Evolutionary conservation across 2,113 vertebrate genomes (phyloP), one percentile per base, ranked within the genome.

Genomic region (Epinephelus fuscoguttatus): DNA sequence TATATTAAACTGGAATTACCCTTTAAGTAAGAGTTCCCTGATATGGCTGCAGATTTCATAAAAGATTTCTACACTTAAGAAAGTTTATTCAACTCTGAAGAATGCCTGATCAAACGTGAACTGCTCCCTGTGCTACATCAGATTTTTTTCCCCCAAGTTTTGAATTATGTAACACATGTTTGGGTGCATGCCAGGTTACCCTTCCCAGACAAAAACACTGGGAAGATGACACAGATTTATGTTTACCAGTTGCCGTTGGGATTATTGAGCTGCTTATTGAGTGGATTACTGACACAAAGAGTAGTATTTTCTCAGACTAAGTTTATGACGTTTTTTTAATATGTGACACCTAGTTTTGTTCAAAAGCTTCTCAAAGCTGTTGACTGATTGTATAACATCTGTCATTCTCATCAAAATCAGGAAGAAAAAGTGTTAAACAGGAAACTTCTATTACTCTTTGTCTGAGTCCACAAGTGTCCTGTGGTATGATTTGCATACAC

Each of bases 181-280:
- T 72, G 75, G 53, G 9, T 27, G 17, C 5, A 4, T n/a, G 42
- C 77, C 50, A 70, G 50, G 15, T 33, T 7, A 45, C 15, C 52
- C 23, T 52, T 87, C 71, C 60, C 75, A 79, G 50, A 61, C 57
- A 70, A 27, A 56, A 33, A 2, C 33, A 57, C 74, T 74, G 70
- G 50, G 74, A 86, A 74, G 57, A 71, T 55, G 53, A 47, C 37
- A 50, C 33, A 75, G 79, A 74, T 67, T 84, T 85, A 81, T 89
- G 78, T 85, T 77, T 77, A 74, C 71, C 57, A 80, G 73, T 78
- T 86, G 64, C 68, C 61, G 50, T 7, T 37, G 11, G 78, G 73
- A 80, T 88, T 77, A 77, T 33, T 27, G 70, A 74, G 73, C 33
- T 61, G 11, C 45, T 10, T 47, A 30, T 30, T 30, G 30, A 21